Base-by-base conservation (phyloP, 1,140 invertebrate species). In the Leptonema lineaticorne region DNA sequence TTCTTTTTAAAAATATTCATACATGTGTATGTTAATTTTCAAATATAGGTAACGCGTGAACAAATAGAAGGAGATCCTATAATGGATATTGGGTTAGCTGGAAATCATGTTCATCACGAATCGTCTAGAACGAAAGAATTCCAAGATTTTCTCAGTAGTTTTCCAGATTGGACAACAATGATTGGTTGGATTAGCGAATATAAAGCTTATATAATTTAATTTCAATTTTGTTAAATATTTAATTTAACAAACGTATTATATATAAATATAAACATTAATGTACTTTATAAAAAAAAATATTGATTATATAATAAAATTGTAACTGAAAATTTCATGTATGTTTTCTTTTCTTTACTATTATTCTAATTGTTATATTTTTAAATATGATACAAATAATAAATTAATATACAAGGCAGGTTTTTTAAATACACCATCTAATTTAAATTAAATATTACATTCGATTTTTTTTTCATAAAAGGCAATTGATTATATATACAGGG, bases 101-200 rank as follows among this genome's bases (percentile, higher is more conserved):
- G 67, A 28, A 69, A 69, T 33, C 50, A 63, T 37, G 20, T 56
- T 16, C 67, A 69, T 62, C 67, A 69, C 29, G 67, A 69, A 11
- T 0, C 9, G 7, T 4, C 14, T 6, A 56, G 27, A 24, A 63
- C 67, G 3, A 16, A 24, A n/a, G 67, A 63, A n/a, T 69, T 63
- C 30, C 24, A 30, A 26, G 20, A 63, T n/a, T 69, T 69, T 30
- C n/a, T 69, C 1, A 41, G 16, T 7, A 24, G 20, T 1, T 24
- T 69, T 14, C 67, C 67, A 2, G 29, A 56, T 37, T 69, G 33
- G 26, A 56, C 59, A 20, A 41, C 46, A 24, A 53, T 69, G 14
- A 33, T 30, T 37, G 48, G 57, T 1, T 69, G 67, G 67, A 69
- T 69, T 14, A 63, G 67, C 18, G 46, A 59, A 7, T 45, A 41